These are phyloP conservation scores for Dallia pectoralis DNA, from an alignment of 2,797 vertebrate genomes.

Conservation along the genomic window DNA sequence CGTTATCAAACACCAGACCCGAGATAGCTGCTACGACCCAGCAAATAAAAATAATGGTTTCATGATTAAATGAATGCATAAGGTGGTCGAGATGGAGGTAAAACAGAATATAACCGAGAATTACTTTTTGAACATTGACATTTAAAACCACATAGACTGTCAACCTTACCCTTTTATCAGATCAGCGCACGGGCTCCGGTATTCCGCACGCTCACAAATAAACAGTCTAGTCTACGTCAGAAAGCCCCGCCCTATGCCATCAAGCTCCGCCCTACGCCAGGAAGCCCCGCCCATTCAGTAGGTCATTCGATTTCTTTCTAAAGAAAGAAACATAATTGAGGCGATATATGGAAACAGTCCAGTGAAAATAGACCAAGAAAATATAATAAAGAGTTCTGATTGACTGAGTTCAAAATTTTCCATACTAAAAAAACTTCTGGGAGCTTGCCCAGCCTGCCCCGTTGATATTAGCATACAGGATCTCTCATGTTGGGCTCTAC, in stretches of 20 bases:
- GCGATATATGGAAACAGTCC: background rate
- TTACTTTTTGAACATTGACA: background rate
- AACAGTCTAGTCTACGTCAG: background rate
- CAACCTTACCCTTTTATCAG: background rate
- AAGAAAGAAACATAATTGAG: background rate
- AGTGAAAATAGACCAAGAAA: no score
- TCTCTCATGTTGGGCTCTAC: no score
- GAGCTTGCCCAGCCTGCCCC: no score
- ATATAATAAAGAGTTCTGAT: no score
- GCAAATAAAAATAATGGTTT: background rate
- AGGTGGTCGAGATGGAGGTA: background rate
- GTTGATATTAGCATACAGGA: no score
- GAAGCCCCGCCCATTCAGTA: background rate
- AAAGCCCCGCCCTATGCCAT: background rate
- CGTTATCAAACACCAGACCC: no score
- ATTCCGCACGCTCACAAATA: background rate
- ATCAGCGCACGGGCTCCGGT: background rate
- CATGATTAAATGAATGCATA: background rate
- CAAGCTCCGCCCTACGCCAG: no score
- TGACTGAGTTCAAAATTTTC: no score
- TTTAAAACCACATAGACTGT: background rate
- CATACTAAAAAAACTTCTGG: no score
- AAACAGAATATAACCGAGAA: background rate
- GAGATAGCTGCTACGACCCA: background rate
- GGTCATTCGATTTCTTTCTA: background rate